Evolutionary conservation across 2,113 vertebrate species (phyloP), one percentile per base, ranked within the genome.

Genomic region (Pardalotus punctatus): DNA sequence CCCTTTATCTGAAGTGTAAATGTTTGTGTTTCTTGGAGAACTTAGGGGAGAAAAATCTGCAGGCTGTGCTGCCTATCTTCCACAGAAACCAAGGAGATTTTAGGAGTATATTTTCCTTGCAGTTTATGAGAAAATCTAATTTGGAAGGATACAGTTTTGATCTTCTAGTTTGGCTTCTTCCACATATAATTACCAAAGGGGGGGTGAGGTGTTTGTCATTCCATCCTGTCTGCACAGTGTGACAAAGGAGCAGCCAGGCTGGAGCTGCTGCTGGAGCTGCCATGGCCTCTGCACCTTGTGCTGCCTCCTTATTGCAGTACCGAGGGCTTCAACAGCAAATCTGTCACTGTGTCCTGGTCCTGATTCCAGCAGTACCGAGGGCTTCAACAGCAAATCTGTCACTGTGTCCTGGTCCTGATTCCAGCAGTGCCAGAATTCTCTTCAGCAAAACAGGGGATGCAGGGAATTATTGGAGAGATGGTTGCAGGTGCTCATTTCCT

Each of bases 1-100:
- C 70, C 31, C 66, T 94, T 90, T 95, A 61, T 90, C 74, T 76
- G 51, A 65, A 87, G 70, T 87, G 62, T 85, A 93, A 96, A 96
- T 86, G 29, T 86, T 91, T 94, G 54, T 85, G 60, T 86, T 93
- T 91, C 65, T 76, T 85, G 48, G 50, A 93, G 84, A 85, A 66
- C 54, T 73, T 45, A 36, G 13, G 58, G 47, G 58, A 81, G 29
- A 85, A 56, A 38, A 85, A 76, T 82, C 72, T 84, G 38, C 53
- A 57, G 50, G 14, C 61, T 42, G 11, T 62, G 42, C 58, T 84
- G 42, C 70, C 42, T 57, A 1, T 79, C 42, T 88, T 76, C 38
- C 48, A 25, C 38, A 85, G 84, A 77, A 95, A 70, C 19, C 0
- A 0, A 48, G 25, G 28, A 48, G 11, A 77, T 88, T 35, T 71